Percentiles rank a stretch among this genome's conserved stretches.
These are phyloP conservation scores for Euzophera pinguis DNA, from an alignment of 2,888 invertebrate genomes.

Conservation along the genomic window DNA sequence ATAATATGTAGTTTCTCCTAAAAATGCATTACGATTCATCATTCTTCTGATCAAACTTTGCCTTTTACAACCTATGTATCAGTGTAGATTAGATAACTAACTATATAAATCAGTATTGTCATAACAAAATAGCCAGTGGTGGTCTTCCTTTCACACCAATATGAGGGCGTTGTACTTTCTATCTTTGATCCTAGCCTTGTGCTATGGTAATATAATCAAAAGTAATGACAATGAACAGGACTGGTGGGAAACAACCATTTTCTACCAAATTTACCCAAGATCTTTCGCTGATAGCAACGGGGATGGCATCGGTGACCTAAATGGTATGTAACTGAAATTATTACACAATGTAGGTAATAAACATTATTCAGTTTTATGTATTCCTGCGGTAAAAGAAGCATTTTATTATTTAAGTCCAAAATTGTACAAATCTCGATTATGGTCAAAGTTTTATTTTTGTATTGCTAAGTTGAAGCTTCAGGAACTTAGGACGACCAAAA, in stretches of 20 bases:
- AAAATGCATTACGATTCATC: too few relatives aligned
- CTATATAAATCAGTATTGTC: background rate
- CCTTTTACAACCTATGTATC: too few relatives aligned
- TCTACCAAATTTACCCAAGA: constrained; percentile 90
- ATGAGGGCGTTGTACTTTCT: constrained; percentile 48
- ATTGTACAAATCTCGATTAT: too few relatives aligned
- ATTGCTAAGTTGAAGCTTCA: too few relatives aligned
- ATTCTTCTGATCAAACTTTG: too few relatives aligned
- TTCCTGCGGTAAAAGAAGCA: too few relatives aligned
- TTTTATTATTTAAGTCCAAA: too few relatives aligned
- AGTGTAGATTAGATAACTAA: background rate
- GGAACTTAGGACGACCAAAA: too few relatives aligned
- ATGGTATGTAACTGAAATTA: constrained; percentile 52
- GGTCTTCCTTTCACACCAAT: constrained; percentile 12
- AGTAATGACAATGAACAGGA: constrained; percentile 44
- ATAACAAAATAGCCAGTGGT: background rate
- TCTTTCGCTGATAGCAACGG: constrained; percentile 88
- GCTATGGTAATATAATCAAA: constrained; percentile 34
- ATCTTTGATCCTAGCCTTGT: constrained; percentile 36
- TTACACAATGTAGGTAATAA: too few relatives aligned
- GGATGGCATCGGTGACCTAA: constrained; percentile 84
- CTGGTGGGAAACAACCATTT: constrained; percentile 88
- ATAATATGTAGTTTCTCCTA: too few relatives aligned
- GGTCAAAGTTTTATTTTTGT: too few relatives aligned
- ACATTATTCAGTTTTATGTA: constrained; percentile 6